Evolutionary conservation across 2,797 vertebrate species (phyloP), one percentile per base, ranked within the genome.

Genomic region (Phrynocephalus vlangalii): DNA sequence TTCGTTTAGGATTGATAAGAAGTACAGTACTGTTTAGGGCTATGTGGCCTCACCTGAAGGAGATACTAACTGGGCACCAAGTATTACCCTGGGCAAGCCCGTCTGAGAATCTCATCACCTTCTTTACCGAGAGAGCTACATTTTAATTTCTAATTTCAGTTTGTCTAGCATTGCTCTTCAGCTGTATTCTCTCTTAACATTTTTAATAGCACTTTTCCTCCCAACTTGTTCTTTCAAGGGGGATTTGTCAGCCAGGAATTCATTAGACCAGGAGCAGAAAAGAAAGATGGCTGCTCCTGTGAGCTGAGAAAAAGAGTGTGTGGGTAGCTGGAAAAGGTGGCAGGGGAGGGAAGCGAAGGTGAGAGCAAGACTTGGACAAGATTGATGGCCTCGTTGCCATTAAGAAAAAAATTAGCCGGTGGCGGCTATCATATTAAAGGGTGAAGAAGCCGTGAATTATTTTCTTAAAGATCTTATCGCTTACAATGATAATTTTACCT

Each of bases 401-500:
- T 97, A 97, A 97, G 96, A 97, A 97, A 97, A 97, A 96, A 97
- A 97, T 97, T 98, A 97, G 97, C 97, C 96, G 93, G 93, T 97
- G 97, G 97, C 97, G 95, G 96, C 97, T 97, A 97, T 97, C 97
- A 97, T 98, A 97, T 97, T 97, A 97, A 97, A 97, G 97, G 97
- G 97, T 97, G 97, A 97, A 96, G 96, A 97, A 97, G 97, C 97
- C 95, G 95, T 97, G 97, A 98, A 97, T 97, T 97, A 97, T 97
- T 97, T 97, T 97, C 96, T 97, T 97, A 97, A 97, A 97, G 97
- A 97, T 97, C 97, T 97, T 97, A 97, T 97, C 96, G 96, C 97
- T 97, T 97, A 97, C 96, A 97, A 97, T 97, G 97, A 97, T 97
- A 97, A 97, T 97, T 97, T 97, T 97, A 97, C 97, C 97, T 97